Evolutionary conservation across 2,797 vertebrate genomes (phyloP).

Genomic region (Pipistrellus pygmaeus): DNA sequence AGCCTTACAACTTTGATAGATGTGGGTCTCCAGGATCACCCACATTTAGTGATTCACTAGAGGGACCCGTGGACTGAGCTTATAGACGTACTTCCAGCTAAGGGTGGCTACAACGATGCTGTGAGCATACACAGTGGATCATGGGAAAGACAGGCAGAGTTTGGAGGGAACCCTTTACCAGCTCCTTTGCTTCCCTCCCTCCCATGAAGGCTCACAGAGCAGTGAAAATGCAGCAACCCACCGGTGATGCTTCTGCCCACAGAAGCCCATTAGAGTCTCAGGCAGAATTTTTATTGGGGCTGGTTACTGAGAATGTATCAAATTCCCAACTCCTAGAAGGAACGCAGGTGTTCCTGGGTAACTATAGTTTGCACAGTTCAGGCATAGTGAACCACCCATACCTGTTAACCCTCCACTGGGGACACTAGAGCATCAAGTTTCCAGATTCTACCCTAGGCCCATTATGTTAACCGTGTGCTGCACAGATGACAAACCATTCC

Average conservation of each 20-base stretch:
- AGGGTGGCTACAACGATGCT: not conserved
- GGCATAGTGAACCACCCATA: not conserved
- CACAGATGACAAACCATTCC: not conserved
- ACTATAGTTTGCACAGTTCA: not conserved
- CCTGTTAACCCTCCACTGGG: not conserved
- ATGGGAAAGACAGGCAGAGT: not conserved
- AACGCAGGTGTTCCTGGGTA: not conserved
- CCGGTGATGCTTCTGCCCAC: not conserved
- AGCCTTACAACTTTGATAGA: not conserved
- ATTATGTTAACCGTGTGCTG: too few species aligned
- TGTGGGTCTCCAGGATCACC: not conserved
- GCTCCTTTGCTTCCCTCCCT: too few species aligned
- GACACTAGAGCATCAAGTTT: not conserved
- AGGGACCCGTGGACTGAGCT: not conserved
- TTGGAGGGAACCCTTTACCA: not conserved
- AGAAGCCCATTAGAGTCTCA: not conserved
- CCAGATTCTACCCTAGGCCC: not conserved
- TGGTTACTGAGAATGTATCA: not conserved
- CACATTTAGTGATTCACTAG: not conserved
- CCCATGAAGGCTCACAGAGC: not conserved
- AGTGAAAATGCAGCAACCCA: not conserved
- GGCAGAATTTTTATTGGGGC: not conserved
- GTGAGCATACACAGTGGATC: not conserved
- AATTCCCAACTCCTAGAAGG: not conserved
- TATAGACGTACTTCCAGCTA: not conserved